phyloP scores from a whole-genome alignment of 2,888 invertebrate species.

The Agelastica alni region DNA sequence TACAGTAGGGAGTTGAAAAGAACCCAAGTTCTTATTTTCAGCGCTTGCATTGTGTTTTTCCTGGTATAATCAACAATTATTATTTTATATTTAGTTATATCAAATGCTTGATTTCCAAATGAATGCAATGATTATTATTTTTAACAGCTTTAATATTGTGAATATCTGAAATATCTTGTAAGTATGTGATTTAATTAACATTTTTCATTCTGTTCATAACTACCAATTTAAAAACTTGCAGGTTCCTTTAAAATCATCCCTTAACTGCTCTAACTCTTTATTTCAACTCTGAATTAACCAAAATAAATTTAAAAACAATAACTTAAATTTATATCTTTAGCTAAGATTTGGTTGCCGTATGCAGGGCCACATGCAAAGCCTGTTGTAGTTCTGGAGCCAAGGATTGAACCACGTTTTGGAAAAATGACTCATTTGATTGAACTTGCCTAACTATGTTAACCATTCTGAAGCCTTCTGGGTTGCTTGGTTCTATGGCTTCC shows the following conservation, averaged over 20 bases:
- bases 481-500: slow-evolving; percentile 77
- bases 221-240: not conserved
- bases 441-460: slow-evolving; percentile 84
- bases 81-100: too few species aligned
- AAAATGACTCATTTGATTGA: slow-evolving; percentile 66
- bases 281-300: slow-evolving; percentile 30
- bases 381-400: slow-evolving; percentile 81
- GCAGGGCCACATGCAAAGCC: slow-evolving; percentile 76
- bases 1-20: too few species aligned
- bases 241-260: not conserved
- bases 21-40: too few species aligned
- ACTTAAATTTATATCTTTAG: slow-evolving; percentile 27
- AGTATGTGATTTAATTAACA: not conserved
- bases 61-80: not conserved
- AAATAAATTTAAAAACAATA: slow-evolving; percentile 30
- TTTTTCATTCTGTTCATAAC: too few species aligned
- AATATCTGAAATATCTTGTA: not conserved
- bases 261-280: slow-evolving; percentile 13
- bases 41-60: not conserved
- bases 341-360: slow-evolving; percentile 44
- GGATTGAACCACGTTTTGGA: slow-evolving; percentile 59
- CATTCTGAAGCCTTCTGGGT: slow-evolving; percentile 78
- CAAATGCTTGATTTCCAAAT: too few species aligned
- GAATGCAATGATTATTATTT: not conserved
- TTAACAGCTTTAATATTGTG: not conserved